Evolutionary conservation across 2,113 vertebrate genomes (phyloP).

Genomic region (Psettodes erumei): DNA sequence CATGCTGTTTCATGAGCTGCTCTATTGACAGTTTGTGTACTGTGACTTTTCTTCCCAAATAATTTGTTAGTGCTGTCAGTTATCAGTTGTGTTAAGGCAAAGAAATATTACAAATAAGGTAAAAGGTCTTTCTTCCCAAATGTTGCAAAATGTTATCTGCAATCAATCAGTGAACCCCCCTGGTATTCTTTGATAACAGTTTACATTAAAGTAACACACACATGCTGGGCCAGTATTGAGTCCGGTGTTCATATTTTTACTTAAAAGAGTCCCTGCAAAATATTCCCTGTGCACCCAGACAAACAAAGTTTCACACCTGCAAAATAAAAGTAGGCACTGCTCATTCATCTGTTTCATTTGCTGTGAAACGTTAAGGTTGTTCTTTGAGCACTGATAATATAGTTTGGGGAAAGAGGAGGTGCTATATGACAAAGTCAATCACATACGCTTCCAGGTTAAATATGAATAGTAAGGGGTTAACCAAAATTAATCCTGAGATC

Average conservation of each 20-base stretch:
- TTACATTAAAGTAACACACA: neutral
- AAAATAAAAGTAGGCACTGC: neutral
- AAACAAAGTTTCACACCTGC: neutral
- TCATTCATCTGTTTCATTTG: neutral
- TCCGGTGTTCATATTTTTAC: neutral
- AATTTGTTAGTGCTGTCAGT: neutral
- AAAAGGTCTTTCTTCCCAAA: neutral
- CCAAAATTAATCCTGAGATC: constrained; percentile 55
- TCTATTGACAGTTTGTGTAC: neutral
- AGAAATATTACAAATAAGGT: neutral
- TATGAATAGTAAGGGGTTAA: constrained; percentile 47
- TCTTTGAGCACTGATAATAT: constrained; percentile 5
- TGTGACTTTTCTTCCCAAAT: neutral
- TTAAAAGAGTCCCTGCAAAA: neutral
- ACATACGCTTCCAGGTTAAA: constrained; percentile 30
- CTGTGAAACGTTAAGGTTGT: neutral
- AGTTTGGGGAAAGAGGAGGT: neutral
- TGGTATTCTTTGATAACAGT: neutral
- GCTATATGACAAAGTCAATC: constrained; percentile 8
- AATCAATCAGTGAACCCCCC: neutral
- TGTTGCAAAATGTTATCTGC: neutral
- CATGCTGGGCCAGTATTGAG: neutral
- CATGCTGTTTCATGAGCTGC: neutral
- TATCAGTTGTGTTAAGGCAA: too few species aligned
- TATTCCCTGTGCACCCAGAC: neutral